Evolutionary conservation across 2,113 vertebrate genomes (phyloP), one percentile per base, ranked within the genome.

Genomic region (Sclerurus mexicanus): DNA sequence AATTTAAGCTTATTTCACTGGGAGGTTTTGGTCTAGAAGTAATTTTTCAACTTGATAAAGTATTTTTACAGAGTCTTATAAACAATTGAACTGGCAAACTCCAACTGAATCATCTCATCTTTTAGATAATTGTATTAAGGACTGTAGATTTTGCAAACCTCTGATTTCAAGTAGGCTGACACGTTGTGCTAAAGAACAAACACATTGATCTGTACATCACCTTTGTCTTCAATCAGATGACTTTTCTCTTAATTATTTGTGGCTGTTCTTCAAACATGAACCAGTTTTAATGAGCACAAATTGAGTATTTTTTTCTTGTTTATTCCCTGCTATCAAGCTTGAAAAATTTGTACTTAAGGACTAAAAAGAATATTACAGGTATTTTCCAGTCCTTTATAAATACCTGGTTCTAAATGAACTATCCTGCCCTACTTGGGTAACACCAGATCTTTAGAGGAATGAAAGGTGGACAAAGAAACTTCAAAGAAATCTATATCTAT

Each of bases 21-120:
- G 6, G 2, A 0, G 0, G 2, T 75, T 81, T 83, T 53, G 8
- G 1, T 5, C 31, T 62, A 24, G 16, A 49, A 83, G 4, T n/a
- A 1, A 55, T 80, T 72, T 83, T 35, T 84, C 37, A 14, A 25
- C 59, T 87, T 73, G 9, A 63, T 64, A 46, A 80, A 46, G 2
- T 35, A 59, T 55, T 84, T 84, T 84, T 69, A 31, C 27, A 47
- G 4, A 81, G 7, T 8, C 3, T 56, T 66, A 21, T 39, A 80
- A 73, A 14, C 14, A 77, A 14, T 4, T 23, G 27, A 72, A 68
- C 18, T 50, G 9, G 12, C 18, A 59, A 74, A 63, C 42, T 66
- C 87, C 31, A 91, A 15, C 81, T 81, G 23, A 78, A 46, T 59
- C 22, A 46, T 71, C 25, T 53, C 71, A 27, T 53, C 12, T 55